Evolutionary conservation across 2,888 invertebrate genomes (phyloP), one percentile per base, ranked within the genome.

Genomic region (Gastracanthus pulcherrimus): DNA sequence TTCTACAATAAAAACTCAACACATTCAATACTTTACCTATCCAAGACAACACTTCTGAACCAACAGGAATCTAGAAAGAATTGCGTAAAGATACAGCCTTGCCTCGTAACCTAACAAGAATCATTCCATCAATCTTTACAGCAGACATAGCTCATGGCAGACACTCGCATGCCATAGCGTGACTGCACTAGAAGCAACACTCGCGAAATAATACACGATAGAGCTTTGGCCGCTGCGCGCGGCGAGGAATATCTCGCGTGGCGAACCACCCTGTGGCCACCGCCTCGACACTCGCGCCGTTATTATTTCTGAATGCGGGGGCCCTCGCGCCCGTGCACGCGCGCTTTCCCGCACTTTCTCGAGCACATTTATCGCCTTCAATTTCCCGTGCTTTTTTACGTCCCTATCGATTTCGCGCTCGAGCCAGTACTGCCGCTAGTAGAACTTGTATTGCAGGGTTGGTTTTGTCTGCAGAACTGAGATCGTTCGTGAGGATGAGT

Each of bases 261-360:
- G 89, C 88, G 87, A 89, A 90, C 90, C 90, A 66, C 89, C 85
- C 86, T 89, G 89, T 89, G 89, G 90, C 89, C 89, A 89, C 89
- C 85, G 38, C 55, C 84, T 88, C 87, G 88, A 89, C 89, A 89
- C 89, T 88, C 87, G 38, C 11, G 84, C 87, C 87, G 85, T 87
- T 88, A 87, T 88, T 89, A 87, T 86, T 87, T 84, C 85, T 84
- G 83, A 85, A 83, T 84, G 84, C n/a, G n/a, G n/a, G n/a, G n/a
- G 81, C 81, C 75, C 51, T 79, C 72, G 76, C 67, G 9, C 26
- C n/a, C 62, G 55, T 31, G 31, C 60, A 31, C 34, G 19, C 13
- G 11, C 38, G n/a, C 26, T 13, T 70, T 58, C n/a, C n/a, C n/a
- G n/a, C 41, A 38, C 48, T 69, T 70, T 62, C 69, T 41, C 41